Base-by-base conservation (phyloP, 2,113 vertebrate genomes). In the Sialia sialis region DNA sequence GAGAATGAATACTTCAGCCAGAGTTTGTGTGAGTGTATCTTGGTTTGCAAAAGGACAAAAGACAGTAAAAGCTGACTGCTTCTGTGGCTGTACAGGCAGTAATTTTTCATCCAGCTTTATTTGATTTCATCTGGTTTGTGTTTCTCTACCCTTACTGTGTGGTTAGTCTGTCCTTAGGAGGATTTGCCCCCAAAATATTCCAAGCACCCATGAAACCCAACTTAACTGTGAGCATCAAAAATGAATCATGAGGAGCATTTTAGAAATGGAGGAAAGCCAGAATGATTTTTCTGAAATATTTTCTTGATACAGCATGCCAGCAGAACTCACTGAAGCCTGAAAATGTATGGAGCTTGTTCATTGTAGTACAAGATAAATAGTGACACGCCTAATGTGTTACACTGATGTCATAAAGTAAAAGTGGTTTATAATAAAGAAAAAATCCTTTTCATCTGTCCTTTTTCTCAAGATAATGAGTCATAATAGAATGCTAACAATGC, bases 401-500 rank as follows among this genome's bases (percentile, higher is more conserved):
- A 64, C 10, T 29, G 58, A 68, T 79, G 34, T 72, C 62, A 94
- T 87, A 79, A 79, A 82, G 69, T 60, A 79, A 58, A 64, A 82
- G 20, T 49, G 16, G 20, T 82, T 84, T 78, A 87, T n/a, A 39
- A 44, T 58, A 64, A 80, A 75, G 52, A 44, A 83, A 78, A 21
- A 62, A 43, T 12, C 32, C 18, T 51, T 80, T 92, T 84, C 6
- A 60, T 43, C 43, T 75, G 23, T 72, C 4, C 25, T 84, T 87
- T 91, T 75, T 68, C 76, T 84, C n/a, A 93, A 63, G 84, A 84
- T 60, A 68, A 87, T 82, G 25, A 72, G 54, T 93, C 87, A 82
- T 49, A 82, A 68, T 79, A 70, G 32, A 32, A 49, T 10, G 10
- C 14, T 91, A 89, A 73, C 39, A 48, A 51, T 36, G 46, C 7